Conservation (phyloP, 2,113 vertebrate genomes). For the Pholis gunnellus region DNA sequence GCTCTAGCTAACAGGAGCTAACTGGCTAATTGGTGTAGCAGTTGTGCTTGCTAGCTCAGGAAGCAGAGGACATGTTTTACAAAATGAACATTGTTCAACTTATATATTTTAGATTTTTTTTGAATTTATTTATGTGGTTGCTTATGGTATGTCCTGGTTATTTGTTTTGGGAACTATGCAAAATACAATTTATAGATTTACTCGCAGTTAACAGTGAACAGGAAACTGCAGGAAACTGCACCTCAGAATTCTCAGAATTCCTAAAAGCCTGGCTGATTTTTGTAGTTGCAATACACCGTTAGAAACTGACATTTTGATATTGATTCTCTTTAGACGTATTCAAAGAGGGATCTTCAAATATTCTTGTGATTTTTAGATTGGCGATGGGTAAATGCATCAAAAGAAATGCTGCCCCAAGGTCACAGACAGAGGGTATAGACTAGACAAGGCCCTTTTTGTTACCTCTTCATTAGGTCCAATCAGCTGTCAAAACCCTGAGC, state of each 20-base stretch:
- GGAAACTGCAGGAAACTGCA: too few species aligned
- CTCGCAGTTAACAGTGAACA: too few species aligned
- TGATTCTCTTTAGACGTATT: background rate
- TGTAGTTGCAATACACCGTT: background rate
- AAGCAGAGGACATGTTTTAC: background rate
- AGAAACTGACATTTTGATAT: background rate
- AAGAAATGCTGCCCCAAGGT: background rate
- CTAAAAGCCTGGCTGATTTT: background rate
- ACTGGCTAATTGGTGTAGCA: background rate
- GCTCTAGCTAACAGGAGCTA: background rate
- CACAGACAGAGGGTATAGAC: background rate
- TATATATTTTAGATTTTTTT: too few species aligned
- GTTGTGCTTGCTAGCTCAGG: background rate
- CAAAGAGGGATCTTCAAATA: background rate
- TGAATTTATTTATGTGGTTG: too few species aligned
- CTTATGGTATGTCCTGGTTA: background rate
- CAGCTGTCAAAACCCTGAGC: slow-evolving; percentile 29
- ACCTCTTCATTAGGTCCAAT: slow-evolving; percentile 1
- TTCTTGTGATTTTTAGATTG: background rate
- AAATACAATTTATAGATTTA: background rate
- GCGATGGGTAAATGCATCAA: background rate
- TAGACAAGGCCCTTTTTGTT: background rate
- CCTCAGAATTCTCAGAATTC: background rate
- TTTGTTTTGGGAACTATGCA: background rate
- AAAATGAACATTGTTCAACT: too few species aligned